Evolutionary conservation across 2,888 invertebrate species (phyloP).

Genomic region (Charanyca ferruginea): DNA sequence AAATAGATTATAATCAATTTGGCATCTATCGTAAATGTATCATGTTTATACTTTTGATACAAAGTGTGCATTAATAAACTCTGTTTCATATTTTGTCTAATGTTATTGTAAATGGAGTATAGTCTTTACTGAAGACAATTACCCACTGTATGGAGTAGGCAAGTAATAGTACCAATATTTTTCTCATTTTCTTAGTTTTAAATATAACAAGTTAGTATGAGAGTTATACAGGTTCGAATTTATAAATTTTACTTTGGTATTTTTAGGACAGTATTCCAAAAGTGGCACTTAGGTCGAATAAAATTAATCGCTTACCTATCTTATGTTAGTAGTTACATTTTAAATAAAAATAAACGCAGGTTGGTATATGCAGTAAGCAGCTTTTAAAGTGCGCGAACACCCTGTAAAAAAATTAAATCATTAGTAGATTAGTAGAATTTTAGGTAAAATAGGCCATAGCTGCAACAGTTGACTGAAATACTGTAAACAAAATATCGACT

Average conservation of each 20-base stretch:
- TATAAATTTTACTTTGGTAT: conserved; percentile 58
- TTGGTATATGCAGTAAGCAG: conserved; percentile 61
- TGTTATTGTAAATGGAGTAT: too few relatives aligned
- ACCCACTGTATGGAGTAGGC: conserved; percentile 33
- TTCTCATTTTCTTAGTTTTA: neutral
- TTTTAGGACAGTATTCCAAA: conserved; percentile 67
- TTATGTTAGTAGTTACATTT: conserved; percentile 57
- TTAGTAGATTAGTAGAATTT: too few relatives aligned
- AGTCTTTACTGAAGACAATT: neutral
- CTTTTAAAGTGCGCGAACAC: conserved; percentile 82
- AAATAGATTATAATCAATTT: too few relatives aligned
- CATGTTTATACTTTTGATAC: too few relatives aligned
- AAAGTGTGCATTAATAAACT: too few relatives aligned
- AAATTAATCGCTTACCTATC: conserved; percentile 64
- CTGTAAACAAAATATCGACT: conserved; percentile 27
- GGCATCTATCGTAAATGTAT: too few relatives aligned
- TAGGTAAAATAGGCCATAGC: neutral
- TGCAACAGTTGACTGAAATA: conserved; percentile 2
- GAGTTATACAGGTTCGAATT: conserved; percentile 34
- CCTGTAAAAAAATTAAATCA: conserved; percentile 75
- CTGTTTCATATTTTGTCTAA: too few relatives aligned
- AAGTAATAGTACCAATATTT: neutral
- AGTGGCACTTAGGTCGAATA: conserved; percentile 76
- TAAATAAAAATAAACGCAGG: conserved; percentile 59
- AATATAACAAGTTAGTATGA: conserved; percentile 24